Percentiles rank a stretch among this genome's conserved stretches.
phyloP scores from a whole-genome alignment of 1,140 invertebrate species.

The Halictus rubicundus region DNA sequence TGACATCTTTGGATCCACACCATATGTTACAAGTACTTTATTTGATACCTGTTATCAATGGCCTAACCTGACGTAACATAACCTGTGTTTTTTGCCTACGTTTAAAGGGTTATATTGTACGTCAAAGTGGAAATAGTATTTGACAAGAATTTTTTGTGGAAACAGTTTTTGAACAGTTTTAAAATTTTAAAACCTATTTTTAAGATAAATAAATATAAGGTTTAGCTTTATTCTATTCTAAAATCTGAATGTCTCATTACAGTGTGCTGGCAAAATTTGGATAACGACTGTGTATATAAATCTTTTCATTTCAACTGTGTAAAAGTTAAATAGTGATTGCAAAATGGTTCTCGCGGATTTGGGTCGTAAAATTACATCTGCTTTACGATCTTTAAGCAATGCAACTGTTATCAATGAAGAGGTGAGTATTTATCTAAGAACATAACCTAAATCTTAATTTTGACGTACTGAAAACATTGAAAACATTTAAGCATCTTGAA shows the following conservation, averaged over 20 bases:
- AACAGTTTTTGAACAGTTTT: neutral
- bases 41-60: slow-evolving; percentile 17
- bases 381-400: slow-evolving; percentile 97
- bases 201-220: slow-evolving; percentile 7
- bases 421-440: slow-evolving; percentile 80
- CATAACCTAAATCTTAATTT: slow-evolving; percentile 42
- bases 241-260: slow-evolving; percentile 52
- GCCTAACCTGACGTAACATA: slow-evolving; percentile 31
- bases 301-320: slow-evolving; percentile 36
- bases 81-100: slow-evolving; percentile 21
- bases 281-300: slow-evolving; percentile 29
- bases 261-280: slow-evolving; percentile 53
- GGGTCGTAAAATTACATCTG: slow-evolving; percentile 99
- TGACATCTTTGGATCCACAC: neutral
- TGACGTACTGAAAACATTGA: neutral
- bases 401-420: slow-evolving; percentile 99
- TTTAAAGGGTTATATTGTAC: neutral
- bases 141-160: slow-evolving; percentile 1
- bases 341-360: slow-evolving; percentile 99
- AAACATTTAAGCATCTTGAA: neutral
- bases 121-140: slow-evolving; percentile 1
- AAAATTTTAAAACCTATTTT: neutral
- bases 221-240: neutral
- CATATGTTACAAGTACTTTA: slow-evolving; percentile 8
- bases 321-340: slow-evolving; percentile 29